A percentile compares a stretch with the other conserved stretches of the same genome.
Evolutionary conservation across 2,113 vertebrate genomes (phyloP).

Genomic region (Aplodontia rufa): DNA sequence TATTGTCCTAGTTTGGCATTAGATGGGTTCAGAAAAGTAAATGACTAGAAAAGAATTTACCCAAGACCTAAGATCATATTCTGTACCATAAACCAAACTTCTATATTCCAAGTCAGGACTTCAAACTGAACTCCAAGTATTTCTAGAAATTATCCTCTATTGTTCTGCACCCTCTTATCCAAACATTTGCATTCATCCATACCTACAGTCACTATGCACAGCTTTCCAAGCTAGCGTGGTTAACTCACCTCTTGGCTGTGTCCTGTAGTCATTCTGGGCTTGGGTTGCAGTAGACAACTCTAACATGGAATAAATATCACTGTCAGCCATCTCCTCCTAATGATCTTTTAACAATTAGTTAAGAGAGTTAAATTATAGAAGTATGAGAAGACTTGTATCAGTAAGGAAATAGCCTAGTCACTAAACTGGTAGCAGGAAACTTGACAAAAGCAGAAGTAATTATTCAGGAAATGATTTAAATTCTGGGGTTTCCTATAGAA

Average conservation of each 20-base stretch:
- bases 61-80: not conserved
- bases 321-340: not conserved
- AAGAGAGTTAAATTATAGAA: not conserved
- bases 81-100: not conserved
- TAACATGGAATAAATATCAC: not conserved
- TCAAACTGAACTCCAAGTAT: not conserved
- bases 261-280: not conserved
- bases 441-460: slow-evolving; percentile 50
- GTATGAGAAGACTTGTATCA: not conserved
- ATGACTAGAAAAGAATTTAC: not conserved
- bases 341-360: not conserved
- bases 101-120: not conserved
- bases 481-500: slow-evolving; percentile 4
- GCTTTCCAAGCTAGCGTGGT: not conserved
- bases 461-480: slow-evolving; percentile 69
- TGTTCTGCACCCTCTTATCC: not conserved
- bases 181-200: not conserved
- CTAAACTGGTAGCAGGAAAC: slow-evolving; percentile 60
- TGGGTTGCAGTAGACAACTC: not conserved
- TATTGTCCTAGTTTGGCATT: not conserved
- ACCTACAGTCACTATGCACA: not conserved
- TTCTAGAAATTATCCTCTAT: not conserved
- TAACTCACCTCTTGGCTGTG: slow-evolving; percentile 41
- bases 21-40: not conserved
- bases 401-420: slow-evolving; percentile 11